Evolutionary conservation across 1,140 invertebrate genomes (phyloP).

Genomic region (Antheraea mylitta): DNA sequence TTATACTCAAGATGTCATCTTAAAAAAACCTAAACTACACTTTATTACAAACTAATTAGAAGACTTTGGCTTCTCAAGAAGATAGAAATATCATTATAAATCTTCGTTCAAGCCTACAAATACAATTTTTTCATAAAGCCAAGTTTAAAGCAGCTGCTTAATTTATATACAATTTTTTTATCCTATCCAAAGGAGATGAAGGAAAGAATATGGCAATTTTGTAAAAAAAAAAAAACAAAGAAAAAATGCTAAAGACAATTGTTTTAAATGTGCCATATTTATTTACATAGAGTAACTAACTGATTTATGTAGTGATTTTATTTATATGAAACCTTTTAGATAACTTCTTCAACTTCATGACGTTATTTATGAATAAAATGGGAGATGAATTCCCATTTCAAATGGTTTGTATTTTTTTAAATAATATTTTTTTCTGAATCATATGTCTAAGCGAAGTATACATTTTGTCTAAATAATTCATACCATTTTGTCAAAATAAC

Average conservation of each 20-base stretch:
- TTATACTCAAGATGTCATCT: slow-evolving; percentile 30
- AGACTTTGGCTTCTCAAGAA: slow-evolving; percentile 69
- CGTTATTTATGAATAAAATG: no score
- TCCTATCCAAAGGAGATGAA: not conserved
- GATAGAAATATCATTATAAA: slow-evolving; percentile 36
- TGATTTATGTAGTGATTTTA: no score
- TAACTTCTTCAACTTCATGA: no score
- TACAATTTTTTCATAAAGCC: slow-evolving; percentile 2
- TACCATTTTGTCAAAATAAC: no score
- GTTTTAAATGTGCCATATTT: no score
- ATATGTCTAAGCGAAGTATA: no score
- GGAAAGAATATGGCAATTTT: slow-evolving; percentile 7
- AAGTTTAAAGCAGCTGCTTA: not conserved
- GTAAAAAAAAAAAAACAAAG: not conserved
- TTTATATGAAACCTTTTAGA: no score
- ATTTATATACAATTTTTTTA: not conserved
- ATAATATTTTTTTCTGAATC: no score
- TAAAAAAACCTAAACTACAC: slow-evolving; percentile 50
- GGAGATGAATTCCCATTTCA: no score
- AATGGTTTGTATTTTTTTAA: no score
- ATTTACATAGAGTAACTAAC: no score
- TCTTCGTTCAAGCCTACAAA: slow-evolving; percentile 15
- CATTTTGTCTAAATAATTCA: no score
- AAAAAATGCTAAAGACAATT: not conserved
- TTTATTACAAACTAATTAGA: slow-evolving; percentile 54